Conservation (phyloP, 2,888 invertebrate genomes). For the Exocentrus adspersus region DNA sequence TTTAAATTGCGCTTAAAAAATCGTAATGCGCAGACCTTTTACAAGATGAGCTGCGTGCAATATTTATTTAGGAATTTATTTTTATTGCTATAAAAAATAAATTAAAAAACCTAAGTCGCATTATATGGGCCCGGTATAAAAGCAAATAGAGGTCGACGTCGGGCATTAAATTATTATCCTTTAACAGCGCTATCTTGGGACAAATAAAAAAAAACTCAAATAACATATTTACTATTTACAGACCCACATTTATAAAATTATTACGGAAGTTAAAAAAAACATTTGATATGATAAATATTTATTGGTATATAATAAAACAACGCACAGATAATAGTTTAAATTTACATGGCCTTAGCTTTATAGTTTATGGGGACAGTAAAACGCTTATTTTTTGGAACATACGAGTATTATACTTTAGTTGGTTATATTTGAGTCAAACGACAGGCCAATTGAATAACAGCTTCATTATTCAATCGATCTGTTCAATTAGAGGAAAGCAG, state of each 20-base stretch:
- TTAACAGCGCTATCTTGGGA: conserved; percentile 25
- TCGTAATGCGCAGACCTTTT: not conserved
- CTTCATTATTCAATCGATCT: too few species aligned
- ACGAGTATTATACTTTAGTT: too few species aligned
- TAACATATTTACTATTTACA: conserved; percentile 34
- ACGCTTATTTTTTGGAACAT: too few species aligned
- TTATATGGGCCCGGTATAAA: not conserved
- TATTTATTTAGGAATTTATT: conserved; percentile 4
- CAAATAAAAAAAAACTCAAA: conserved; percentile 32
- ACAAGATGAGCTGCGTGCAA: conserved; percentile 11
- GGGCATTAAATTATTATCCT: conserved; percentile 10
- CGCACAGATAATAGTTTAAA: conserved; percentile 21
- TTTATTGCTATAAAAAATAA: conserved; percentile 3
- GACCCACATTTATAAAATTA: conserved; percentile 28
- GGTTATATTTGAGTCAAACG: too few species aligned
- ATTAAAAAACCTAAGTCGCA: conserved; percentile 6
- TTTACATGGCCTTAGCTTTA: conserved; percentile 14
- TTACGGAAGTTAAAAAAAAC: conserved; percentile 33
- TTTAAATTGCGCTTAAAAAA: conserved; percentile 12
- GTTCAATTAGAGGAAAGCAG: too few species aligned
- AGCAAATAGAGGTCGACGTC: conserved; percentile 33
- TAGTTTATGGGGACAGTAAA: conserved; percentile 10
- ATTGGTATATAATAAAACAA: conserved; percentile 30
- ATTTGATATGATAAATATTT: conserved; percentile 33
- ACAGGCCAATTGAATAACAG: too few species aligned